phyloP scores from a whole-genome alignment of 2,888 invertebrate genomes.

The Seira musarum region DNA sequence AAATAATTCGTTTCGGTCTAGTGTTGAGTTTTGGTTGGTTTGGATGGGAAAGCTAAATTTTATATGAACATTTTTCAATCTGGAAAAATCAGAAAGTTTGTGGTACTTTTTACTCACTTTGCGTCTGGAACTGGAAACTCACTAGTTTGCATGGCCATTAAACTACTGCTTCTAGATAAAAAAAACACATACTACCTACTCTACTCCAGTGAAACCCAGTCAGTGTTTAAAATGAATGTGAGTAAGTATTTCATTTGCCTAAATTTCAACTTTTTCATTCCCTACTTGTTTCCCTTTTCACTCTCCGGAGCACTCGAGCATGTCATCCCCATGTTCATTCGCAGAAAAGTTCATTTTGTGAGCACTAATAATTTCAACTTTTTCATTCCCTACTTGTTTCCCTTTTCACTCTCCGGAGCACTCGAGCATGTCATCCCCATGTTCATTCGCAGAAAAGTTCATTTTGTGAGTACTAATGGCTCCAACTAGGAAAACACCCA shows the following conservation, averaged over 20 bases:
- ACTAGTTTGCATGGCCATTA: too few relatives aligned
- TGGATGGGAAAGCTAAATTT: background rate
- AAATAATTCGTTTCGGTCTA: too few relatives aligned
- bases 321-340: conserved; percentile 10
- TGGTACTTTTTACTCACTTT: background rate
- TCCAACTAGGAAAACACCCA: background rate
- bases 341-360: background rate
- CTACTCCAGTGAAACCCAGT: too few relatives aligned
- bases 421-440: conserved; percentile 8
- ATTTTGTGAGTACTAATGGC: conserved; percentile 6
- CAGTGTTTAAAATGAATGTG: conserved; percentile 1
- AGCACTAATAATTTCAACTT: conserved; percentile 5
- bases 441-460: background rate
- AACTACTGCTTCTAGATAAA: too few relatives aligned
- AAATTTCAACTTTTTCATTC: conserved; percentile 5
- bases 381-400: background rate
- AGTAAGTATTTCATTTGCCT: conserved; percentile 5
- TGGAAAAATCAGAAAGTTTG: background rate
- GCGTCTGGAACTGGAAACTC: too few relatives aligned
- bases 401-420: background rate
- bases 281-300: background rate
- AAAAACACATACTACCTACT: too few relatives aligned
- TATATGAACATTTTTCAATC: background rate
- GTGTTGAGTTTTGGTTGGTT: too few relatives aligned
- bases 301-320: background rate